Conservation (phyloP, 2,113 vertebrate genomes). For the Atractosteus spatula region DNA sequence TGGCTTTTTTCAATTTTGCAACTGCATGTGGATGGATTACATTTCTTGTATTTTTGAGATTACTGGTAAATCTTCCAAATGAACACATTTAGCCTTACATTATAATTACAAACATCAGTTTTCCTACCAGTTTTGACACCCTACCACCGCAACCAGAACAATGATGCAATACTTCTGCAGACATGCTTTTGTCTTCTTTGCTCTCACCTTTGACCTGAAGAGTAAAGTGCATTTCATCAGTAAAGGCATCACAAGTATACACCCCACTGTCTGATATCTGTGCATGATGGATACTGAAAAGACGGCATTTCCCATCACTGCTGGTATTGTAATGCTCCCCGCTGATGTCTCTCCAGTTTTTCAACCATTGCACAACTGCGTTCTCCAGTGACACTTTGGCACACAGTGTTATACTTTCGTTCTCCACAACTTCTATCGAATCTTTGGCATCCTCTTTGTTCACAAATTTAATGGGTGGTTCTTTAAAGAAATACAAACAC, state of each 20-base stretch:
- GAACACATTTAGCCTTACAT: too few relatives aligned
- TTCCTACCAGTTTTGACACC: too few relatives aligned
- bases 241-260: conserved; percentile 71
- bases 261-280: conserved; percentile 69
- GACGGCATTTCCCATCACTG: conserved; percentile 63
- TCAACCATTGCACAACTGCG: conserved; percentile 68
- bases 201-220: conserved; percentile 78
- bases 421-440: conserved; percentile 59
- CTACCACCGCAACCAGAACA: too few relatives aligned
- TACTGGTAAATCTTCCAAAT: too few relatives aligned
- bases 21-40: too few relatives aligned
- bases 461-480: conserved; percentile 57
- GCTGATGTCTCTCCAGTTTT: conserved; percentile 60
- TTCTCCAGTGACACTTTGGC: conserved; percentile 61
- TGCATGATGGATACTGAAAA: conserved; percentile 73
- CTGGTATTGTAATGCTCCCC: conserved; percentile 71
- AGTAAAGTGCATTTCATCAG: conserved; percentile 71
- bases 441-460: conserved; percentile 63
- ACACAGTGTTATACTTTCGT: conserved; percentile 73
- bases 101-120: too few relatives aligned
- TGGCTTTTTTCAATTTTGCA: too few relatives aligned
- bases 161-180: too few relatives aligned
- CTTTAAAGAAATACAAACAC: conserved; percentile 36
- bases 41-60: too few relatives aligned
- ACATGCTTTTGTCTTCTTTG: too few relatives aligned